Percentiles rank a stretch among this genome's conserved stretches.
phyloP scores from a whole-genome alignment of 2,888 invertebrate species.

The Sclerodermus sp. region DNA sequence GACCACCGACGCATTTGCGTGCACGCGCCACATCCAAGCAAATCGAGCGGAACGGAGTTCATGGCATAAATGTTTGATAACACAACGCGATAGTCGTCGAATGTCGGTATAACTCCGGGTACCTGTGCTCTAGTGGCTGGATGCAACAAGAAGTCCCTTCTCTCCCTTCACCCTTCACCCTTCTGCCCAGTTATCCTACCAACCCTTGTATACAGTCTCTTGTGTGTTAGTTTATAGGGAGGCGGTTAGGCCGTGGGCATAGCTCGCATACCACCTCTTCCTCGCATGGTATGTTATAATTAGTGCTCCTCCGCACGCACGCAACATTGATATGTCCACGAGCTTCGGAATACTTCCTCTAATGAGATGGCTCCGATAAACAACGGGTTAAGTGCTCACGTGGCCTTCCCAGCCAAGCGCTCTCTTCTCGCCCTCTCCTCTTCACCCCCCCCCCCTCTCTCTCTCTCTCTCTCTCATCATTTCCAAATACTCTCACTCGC shows the following conservation, averaged over 20 bases:
- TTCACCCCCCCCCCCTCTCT: neutral
- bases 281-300: conserved; percentile 46
- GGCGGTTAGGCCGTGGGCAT: conserved; percentile 20
- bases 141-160: neutral
- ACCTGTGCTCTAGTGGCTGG: no score
- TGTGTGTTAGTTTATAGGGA: no score
- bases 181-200: no score
- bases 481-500: no score
- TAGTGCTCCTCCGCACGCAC: conserved; percentile 33
- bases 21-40: no score
- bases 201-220: no score
- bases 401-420: no score
- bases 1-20: no score
- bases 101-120: neutral
- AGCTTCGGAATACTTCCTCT: conserved; percentile 34
- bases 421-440: no score
- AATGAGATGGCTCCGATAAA: conserved; percentile 35
- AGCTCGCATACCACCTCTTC: conserved; percentile 34
- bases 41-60: no score
- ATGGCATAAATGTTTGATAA: conserved; percentile 39
- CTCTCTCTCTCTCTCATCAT: no score
- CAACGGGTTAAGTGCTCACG: conserved; percentile 28
- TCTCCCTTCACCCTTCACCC: no score
- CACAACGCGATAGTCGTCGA: conserved; percentile 17
- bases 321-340: conserved; percentile 36